Evolutionary conservation across 2,888 invertebrate species (phyloP).

Genomic region (Limulus polyphemus): DNA sequence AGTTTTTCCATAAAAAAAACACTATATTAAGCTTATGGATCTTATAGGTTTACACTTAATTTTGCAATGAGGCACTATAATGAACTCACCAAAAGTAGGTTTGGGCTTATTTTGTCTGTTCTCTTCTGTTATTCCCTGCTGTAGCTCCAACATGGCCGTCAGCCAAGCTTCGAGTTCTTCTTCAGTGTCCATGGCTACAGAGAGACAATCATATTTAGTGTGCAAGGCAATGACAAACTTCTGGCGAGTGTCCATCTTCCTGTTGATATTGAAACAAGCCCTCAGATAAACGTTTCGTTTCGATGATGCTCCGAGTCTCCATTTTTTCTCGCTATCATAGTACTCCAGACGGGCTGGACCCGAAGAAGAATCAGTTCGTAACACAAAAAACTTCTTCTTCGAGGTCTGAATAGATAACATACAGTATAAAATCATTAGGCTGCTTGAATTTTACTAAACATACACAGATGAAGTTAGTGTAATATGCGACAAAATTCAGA

Average conservation of each 20-base stretch:
- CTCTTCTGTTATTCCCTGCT: constrained; percentile 45
- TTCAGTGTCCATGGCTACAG: constrained; percentile 68
- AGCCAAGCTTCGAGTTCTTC: constrained; percentile 73
- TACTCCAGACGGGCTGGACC: constrained; percentile 71
- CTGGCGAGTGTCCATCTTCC: constrained; percentile 67
- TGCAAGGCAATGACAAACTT: constrained; percentile 77
- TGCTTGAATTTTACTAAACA: too few species aligned
- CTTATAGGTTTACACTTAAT: too few species aligned
- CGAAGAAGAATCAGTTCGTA: constrained; percentile 61
- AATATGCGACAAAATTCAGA: too few species aligned
- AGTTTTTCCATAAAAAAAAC: too few species aligned
- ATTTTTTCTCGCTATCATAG: constrained; percentile 86
- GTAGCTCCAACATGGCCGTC: constrained; percentile 56
- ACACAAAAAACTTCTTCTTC: constrained; percentile 83
- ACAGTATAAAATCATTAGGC: too few species aligned
- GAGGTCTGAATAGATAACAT: constrained; percentile 47
- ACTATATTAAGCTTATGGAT: too few species aligned
- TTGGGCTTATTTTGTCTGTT: constrained; percentile 13
- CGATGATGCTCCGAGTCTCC: constrained; percentile 50
- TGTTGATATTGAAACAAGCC: constrained; percentile 82
- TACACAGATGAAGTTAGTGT: too few species aligned
- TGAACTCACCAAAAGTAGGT: constrained; percentile 18
- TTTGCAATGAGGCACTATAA: background rate
- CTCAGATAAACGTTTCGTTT: constrained; percentile 66
- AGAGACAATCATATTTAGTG: constrained; percentile 79